phyloP scores from a whole-genome alignment of 2,113 vertebrate species.

The Datnioides undecimradiatus region DNA sequence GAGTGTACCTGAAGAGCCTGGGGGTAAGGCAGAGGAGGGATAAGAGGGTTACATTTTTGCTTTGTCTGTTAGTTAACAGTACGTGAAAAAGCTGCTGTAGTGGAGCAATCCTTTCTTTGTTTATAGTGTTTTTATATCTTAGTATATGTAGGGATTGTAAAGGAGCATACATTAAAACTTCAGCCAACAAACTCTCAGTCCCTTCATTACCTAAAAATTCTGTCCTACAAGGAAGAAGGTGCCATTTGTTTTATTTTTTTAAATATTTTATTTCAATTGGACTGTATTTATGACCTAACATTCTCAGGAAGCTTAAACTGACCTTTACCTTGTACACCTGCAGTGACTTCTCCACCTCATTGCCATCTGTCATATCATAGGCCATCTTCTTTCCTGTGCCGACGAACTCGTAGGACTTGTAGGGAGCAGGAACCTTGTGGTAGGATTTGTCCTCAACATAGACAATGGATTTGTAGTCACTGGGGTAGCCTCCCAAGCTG shows the following conservation, averaged over 20 bases:
- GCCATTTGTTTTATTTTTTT: too few species aligned
- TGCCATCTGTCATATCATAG: slow-evolving; percentile 63
- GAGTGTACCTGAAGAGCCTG: slow-evolving; percentile 79
- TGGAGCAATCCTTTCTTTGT: background rate
- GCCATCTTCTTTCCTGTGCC: slow-evolving; percentile 72
- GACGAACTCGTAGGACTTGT: slow-evolving; percentile 80
- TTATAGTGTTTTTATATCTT: too few species aligned
- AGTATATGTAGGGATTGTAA: too few species aligned
- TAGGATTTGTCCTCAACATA: slow-evolving; percentile 78
- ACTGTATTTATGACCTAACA: background rate
- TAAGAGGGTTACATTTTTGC: background rate
- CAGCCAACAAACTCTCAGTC: too few species aligned
- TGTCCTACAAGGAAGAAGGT: background rate
- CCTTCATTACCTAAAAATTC: too few species aligned
- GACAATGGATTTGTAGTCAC: slow-evolving; percentile 80
- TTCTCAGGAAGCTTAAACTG: background rate
- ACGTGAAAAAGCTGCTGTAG: background rate
- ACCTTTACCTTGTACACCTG: slow-evolving; percentile 80
- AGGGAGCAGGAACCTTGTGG: slow-evolving; percentile 74
- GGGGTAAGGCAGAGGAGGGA: background rate
- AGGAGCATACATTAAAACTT: too few species aligned
- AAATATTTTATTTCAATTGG: background rate
- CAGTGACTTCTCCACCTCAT: slow-evolving; percentile 81
- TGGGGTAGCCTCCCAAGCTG: slow-evolving; percentile 77
- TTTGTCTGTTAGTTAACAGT: background rate